Evolutionary conservation across 2,113 vertebrate genomes (phyloP), one percentile per base, ranked within the genome.

Genomic region (Cynoglossus semilaevis): DNA sequence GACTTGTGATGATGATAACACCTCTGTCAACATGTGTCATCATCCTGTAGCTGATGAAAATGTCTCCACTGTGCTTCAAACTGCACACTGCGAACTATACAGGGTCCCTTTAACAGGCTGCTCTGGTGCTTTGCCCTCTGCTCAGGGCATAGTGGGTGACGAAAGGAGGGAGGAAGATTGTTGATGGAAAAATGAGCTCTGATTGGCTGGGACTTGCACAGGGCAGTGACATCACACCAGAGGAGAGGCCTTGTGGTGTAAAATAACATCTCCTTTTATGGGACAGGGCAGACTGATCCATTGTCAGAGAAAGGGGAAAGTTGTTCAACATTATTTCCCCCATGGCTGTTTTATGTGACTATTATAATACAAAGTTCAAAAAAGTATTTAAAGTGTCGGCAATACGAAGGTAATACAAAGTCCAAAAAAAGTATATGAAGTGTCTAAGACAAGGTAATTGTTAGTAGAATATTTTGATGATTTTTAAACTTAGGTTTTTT

Each of bases 201-300:
- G 68, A 82, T 91, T 91, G 90, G 91, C 67, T 40, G 18, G 48
- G 41, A 50, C 56, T 17, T 42, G 12, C 70, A 57, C 57, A 71
- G 78, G 63, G 61, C 67, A 34, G 67, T 85, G 73, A 87, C 81
- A 75, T 91, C 88, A 91, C 76, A 47, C 1, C 1, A 75, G 78
- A 79, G 87, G 87, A 86, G 80, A 78, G 80, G 85, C 79, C 81
- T 73, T 75, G 60, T 79, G 73, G 87, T 87, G 84, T 91, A 90
- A 90, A 91, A 92, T 91, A 91, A 91, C 90, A 91, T 91, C 59
- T 86, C 91, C 91, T 90, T 91, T 76, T 91, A 90, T 86, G 81
- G 87, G 72, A 66, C 42, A 34, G 73, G 77, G 49, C 35, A 72
- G 90, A 85, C 47, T 9, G 57, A 67, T 72, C 89, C 90, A 91